These are phyloP conservation scores for Sebastes cheni DNA, from an alignment of 2,797 vertebrate genomes.

Conservation along the genomic window DNA sequence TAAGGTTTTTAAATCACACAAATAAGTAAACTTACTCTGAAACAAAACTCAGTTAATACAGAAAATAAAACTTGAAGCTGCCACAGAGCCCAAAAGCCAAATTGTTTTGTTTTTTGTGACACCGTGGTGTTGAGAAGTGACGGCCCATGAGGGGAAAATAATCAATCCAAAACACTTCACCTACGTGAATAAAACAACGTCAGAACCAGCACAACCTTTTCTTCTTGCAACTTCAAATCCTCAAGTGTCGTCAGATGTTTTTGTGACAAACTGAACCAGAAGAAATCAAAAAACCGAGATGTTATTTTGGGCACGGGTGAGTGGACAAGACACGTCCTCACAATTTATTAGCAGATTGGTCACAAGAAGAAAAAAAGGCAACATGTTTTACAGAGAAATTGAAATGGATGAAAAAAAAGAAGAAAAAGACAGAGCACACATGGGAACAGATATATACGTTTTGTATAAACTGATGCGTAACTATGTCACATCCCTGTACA, in stretches of 20 bases:
- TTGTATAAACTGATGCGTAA: conserved; percentile 28
- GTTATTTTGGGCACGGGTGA: conserved; percentile 65
- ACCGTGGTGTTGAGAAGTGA: background rate
- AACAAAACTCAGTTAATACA: conserved; percentile 12
- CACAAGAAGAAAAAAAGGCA: conserved; percentile 64
- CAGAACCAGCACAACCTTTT: background rate
- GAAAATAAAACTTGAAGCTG: conserved; percentile 44
- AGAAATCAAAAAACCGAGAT: conserved; percentile 49
- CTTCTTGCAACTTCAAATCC: background rate
- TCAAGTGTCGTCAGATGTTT: background rate
- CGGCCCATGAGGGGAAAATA: background rate
- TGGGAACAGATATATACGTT: conserved; percentile 61
- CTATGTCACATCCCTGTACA: conserved; percentile 63
- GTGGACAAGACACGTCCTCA: conserved; percentile 70
- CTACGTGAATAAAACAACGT: conserved; percentile 11
- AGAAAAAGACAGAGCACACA: conserved; percentile 35
- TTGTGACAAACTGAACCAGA: conserved; percentile 7
- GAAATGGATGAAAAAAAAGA: conserved; percentile 22
- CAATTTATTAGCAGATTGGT: conserved; percentile 81
- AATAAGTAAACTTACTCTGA: conserved; percentile 17
- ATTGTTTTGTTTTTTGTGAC: background rate
- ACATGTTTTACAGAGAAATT: conserved; percentile 70
- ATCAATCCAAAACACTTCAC: background rate
- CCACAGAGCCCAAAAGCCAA: conserved; percentile 41
- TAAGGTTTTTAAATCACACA: conserved; percentile 3